phyloP scores from a whole-genome alignment of 2,113 vertebrate species.

The cattle (Bos taurus) region ARS-UCD2.0 NC_037340.1:39344001-39344500 shows the following conservation, averaged over 20 bases:
- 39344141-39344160: background rate
- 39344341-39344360: background rate
- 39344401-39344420: background rate
- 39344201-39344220: rapidly evolving
- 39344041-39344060: background rate
- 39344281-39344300: background rate
- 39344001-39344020: background rate
- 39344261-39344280: background rate
- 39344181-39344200: background rate
- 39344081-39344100: background rate
- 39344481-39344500: background rate
- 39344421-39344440: background rate
- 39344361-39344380: background rate
- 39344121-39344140: background rate
- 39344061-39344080: background rate
- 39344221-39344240: background rate
- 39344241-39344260: background rate
- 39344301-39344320: background rate
- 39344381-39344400: background rate
- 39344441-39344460: background rate
- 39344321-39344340: background rate
- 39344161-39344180: background rate
- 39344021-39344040: background rate
- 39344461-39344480: background rate
- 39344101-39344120: background rate